Evolutionary conservation across 2,888 invertebrate species (phyloP).

Genomic region (Cheilosia vulpina): DNA sequence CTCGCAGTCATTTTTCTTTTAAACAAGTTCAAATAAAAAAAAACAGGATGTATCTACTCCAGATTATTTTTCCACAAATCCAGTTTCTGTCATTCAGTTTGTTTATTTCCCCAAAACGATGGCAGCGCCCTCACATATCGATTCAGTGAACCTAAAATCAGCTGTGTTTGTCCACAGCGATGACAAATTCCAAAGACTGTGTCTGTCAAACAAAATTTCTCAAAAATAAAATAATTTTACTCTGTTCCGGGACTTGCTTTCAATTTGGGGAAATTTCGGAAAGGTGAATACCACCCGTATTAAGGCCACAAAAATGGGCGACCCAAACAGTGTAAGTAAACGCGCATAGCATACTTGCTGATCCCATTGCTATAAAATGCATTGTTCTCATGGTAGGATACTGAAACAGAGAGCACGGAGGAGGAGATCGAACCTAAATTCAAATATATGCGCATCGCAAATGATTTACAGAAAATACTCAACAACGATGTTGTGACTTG

Average conservation of each 20-base stretch:
- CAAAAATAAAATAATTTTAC: conserved; percentile 20
- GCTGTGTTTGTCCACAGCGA: conserved; percentile 45
- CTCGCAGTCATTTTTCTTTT: conserved; percentile 34
- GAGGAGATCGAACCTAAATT: conserved; percentile 93
- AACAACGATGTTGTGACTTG: conserved; percentile 94
- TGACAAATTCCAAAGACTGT: conserved; percentile 54
- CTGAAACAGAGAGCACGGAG: conserved; percentile 80
- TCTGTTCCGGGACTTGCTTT: conserved; percentile 27
- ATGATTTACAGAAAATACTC: conserved; percentile 93
- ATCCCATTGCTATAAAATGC: not conserved
- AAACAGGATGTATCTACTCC: not conserved
- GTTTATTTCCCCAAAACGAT: conserved; percentile 26
- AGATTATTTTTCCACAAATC: not conserved
- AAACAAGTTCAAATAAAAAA: not conserved
- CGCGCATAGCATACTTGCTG: not conserved
- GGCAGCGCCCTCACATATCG: not conserved
- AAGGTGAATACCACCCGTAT: not conserved
- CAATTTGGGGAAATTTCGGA: conserved; percentile 18
- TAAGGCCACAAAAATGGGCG: conserved; percentile 51
- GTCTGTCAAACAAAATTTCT: conserved; percentile 51
- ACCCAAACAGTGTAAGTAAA: conserved; percentile 66
- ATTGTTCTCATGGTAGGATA: conserved; percentile 72
- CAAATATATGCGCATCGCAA: conserved; percentile 94
- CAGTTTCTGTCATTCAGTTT: not conserved
- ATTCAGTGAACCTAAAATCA: conserved; percentile 25